Evolutionary conservation across 2,113 vertebrate genomes (phyloP), one percentile per base, ranked within the genome.

Genomic region (Perca fluviatilis): DNA sequence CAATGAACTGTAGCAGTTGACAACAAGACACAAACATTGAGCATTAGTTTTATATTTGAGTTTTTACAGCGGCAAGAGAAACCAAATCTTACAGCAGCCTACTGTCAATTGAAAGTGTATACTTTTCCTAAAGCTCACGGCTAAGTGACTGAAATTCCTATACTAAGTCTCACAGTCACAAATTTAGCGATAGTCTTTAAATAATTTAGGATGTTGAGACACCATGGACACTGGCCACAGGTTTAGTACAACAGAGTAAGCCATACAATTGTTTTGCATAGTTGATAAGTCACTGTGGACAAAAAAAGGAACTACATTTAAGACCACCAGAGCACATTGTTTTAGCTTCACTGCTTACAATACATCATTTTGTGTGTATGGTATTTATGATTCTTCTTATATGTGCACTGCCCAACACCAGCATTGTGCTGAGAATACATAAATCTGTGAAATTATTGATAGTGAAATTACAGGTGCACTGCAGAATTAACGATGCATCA

Each of bases 211-310:
- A 62, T 16, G 73, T n/a, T 49, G 5, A 43, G 60, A 76, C 71
- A 58, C 75, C 43, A 68, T 46, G 40, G 27, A 77, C 60, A 68
- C 8, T 25, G 27, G 30, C 27, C 72, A 69, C 67, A 70, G 51
- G 49, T 67, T 68, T 14, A 19, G 36, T 57, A 74, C 23, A 83
- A 67, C 67, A 80, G 68, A 30, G 62, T 33, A 65, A 82, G 74
- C 67, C 53, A 62, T 70, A 64, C 57, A 58, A n/a, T 76, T 61
- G 56, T 66, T 83, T 83, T 93, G 87, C 89, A 88, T 88, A 91
- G 89, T 82, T 65, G n/a, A 77, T 33, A 12, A 46, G 36, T 84
- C 67, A 47, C 40, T 36, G 47, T 62, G 57, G 64, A 70, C 19
- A 14, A 61, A 46, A 51, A 51, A 25, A 19, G 25, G 1, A 58